Percentiles rank a stretch among this genome's conserved stretches.
phyloP scores from a whole-genome alignment of 2,888 invertebrate genomes.

The Athalia cordata region DNA sequence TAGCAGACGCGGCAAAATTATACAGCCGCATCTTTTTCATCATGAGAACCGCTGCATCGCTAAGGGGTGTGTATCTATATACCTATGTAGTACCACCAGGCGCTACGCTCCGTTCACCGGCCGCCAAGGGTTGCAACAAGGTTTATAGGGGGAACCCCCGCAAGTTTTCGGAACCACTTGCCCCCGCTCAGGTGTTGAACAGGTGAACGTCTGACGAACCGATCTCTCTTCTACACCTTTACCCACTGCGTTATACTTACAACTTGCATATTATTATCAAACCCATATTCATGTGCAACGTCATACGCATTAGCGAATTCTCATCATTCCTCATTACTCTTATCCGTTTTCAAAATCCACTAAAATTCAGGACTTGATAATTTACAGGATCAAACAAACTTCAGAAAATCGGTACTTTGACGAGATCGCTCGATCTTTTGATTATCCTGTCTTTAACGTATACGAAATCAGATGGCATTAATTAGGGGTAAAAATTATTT shows the following conservation, averaged over 20 bases:
- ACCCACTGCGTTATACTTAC: neutral
- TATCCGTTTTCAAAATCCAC: too few species aligned
- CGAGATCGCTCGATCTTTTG: too few species aligned
- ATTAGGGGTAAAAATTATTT: too few species aligned
- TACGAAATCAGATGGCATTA: too few species aligned
- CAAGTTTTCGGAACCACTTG: slow-evolving; percentile 45
- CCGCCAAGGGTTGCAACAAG: slow-evolving; percentile 14
- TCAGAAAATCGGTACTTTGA: too few species aligned
- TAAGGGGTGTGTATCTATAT: slow-evolving; percentile 8
- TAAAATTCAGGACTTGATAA: too few species aligned
- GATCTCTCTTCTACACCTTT: neutral
- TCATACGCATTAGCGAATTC: too few species aligned
- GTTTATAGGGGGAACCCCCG: slow-evolving; percentile 29
- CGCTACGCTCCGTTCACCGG: slow-evolving; percentile 30
- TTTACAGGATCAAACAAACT: too few species aligned
- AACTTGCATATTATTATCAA: too few species aligned
- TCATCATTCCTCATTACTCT: too few species aligned
- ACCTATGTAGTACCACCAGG: slow-evolving; percentile 32
- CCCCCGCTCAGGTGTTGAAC: slow-evolving; percentile 42
- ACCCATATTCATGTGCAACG: too few species aligned
- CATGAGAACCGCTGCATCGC: slow-evolving; percentile 35
- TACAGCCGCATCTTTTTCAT: neutral
- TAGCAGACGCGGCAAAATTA: neutral
- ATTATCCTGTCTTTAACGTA: too few species aligned
- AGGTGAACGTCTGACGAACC: slow-evolving; percentile 38